These are phyloP conservation scores for Chondrosia reniformis DNA, from an alignment of 37 sponge, comb jelly and placozoan species.

Conservation along the genomic window DNA sequence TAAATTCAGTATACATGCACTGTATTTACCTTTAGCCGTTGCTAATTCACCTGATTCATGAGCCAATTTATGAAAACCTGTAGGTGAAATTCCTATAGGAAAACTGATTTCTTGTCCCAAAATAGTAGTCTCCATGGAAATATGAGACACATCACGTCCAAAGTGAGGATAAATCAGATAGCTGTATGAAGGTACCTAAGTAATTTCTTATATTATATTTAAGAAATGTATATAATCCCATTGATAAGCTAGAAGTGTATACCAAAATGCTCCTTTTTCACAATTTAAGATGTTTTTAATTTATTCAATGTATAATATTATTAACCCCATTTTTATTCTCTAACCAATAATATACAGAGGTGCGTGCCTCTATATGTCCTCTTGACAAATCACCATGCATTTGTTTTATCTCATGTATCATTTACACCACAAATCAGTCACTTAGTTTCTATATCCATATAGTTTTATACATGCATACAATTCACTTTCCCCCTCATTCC, in stretches of 20 bases:
- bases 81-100: constrained; percentile 83
- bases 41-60: constrained; percentile 81
- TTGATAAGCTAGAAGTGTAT: not conserved
- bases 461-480: too few relatives aligned
- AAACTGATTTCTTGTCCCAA: constrained; percentile 64
- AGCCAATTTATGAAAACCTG: constrained; percentile 87
- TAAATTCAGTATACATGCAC: too few relatives aligned
- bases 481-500: too few relatives aligned
- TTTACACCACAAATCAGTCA: too few relatives aligned
- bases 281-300: not conserved
- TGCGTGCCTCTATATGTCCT: too few relatives aligned
- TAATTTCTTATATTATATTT: too few relatives aligned
- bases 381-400: too few relatives aligned
- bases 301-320: too few relatives aligned
- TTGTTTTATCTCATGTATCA: too few relatives aligned
- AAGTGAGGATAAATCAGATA: constrained; percentile 67
- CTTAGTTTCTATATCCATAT: too few relatives aligned
- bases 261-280: not conserved
- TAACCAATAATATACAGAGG: not conserved
- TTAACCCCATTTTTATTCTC: too few relatives aligned
- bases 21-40: constrained; percentile 67
- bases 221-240: too few relatives aligned
- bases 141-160: constrained; percentile 59
- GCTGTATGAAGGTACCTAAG: constrained; percentile 24
- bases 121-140: constrained; percentile 34